A percentile compares a stretch with the other conserved stretches of the same genome.
Evolutionary conservation across 2,888 invertebrate genomes (phyloP).

Genomic region (Tipula helvola): DNA sequence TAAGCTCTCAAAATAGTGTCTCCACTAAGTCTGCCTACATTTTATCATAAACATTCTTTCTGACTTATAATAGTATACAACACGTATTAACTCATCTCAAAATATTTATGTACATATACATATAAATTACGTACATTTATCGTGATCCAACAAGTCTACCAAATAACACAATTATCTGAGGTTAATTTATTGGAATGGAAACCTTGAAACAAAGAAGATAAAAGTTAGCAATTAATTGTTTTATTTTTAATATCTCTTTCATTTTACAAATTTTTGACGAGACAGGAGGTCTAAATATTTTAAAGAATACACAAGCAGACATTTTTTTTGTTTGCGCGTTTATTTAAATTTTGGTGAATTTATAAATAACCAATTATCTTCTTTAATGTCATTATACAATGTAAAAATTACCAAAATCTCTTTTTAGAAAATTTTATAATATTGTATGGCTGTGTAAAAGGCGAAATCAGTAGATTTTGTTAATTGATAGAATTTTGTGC

Average conservation of each 20-base stretch:
- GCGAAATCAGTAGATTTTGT: not conserved
- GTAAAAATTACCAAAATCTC: not conserved
- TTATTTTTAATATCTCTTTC: not conserved
- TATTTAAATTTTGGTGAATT: not conserved
- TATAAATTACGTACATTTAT: not conserved
- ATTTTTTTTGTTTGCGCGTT: not conserved
- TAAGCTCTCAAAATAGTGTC: not conserved
- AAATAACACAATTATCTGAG: not conserved
- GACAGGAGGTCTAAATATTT: not conserved
- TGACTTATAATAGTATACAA: not conserved
- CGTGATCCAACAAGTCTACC: not conserved
- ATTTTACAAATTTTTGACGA: not conserved
- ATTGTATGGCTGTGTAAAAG: not conserved
- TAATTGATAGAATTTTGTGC: not conserved
- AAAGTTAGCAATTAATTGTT: not conserved
- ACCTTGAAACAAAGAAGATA: conserved; percentile 4
- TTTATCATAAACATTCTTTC: not conserved
- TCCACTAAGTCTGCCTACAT: not conserved
- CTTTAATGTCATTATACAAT: not conserved
- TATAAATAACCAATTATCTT: not conserved
- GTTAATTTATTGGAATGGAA: not conserved
- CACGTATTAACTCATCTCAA: not conserved
- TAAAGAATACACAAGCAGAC: not conserved
- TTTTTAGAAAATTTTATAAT: not conserved
- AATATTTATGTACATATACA: not conserved